Evolutionary conservation across 1,140 invertebrate species (phyloP).

Genomic region (Zaprionus ornatus): DNA sequence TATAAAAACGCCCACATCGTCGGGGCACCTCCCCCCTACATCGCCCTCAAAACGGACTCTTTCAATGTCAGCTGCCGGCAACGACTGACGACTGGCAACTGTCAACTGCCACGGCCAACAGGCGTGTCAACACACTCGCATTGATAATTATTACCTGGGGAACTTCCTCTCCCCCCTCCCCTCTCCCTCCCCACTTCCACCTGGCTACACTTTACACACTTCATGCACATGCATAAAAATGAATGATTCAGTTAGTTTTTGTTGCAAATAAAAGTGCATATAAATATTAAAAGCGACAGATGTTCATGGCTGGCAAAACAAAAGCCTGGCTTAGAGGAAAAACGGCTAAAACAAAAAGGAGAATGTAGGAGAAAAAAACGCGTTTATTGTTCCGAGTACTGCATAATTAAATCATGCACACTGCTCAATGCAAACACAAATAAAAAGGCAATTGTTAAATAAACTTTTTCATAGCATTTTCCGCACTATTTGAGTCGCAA

Average conservation of each 20-base stretch:
- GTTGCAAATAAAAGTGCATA: slow-evolving; percentile 54
- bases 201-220: slow-evolving; percentile 22
- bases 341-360: background rate
- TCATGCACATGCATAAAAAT: slow-evolving; percentile 62
- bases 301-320: slow-evolving; percentile 47
- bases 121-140: slow-evolving; percentile 44
- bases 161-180: background rate
- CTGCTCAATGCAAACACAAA: slow-evolving; percentile 21
- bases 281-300: slow-evolving; percentile 69
- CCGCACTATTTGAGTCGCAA: slow-evolving; percentile 71
- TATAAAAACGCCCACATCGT: slow-evolving; percentile 63
- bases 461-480: slow-evolving; percentile 66
- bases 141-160: slow-evolving; percentile 61
- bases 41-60: slow-evolving; percentile 3
- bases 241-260: slow-evolving; percentile 57
- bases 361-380: slow-evolving; percentile 11
- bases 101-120: slow-evolving; percentile 48
- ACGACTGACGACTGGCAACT: slow-evolving; percentile 27
- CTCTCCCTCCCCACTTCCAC: slow-evolving; percentile 6
- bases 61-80: slow-evolving; percentile 55
- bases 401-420: slow-evolving; percentile 73
- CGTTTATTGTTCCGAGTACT: slow-evolving; percentile 51
- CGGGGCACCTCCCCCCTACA: slow-evolving; percentile 22
- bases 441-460: slow-evolving; percentile 57
- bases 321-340: slow-evolving; percentile 58